phyloP scores from a whole-genome alignment of 2,113 vertebrate genomes.

The Piaya cayana region DNA sequence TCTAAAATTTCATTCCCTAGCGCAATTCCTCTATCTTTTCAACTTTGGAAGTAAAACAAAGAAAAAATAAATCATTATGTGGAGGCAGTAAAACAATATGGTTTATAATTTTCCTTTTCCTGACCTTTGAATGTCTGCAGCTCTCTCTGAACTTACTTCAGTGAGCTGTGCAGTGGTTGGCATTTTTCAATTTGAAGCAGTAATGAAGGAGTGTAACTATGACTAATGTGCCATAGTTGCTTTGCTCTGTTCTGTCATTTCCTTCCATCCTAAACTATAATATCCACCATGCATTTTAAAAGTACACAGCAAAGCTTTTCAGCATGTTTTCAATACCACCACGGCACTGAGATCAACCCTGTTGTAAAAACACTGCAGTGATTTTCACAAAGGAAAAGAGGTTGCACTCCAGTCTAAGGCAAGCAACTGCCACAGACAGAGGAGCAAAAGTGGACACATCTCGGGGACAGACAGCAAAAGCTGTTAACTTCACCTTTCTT shows the following conservation, averaged over 20 bases:
- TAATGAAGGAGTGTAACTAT: conserved; percentile 64
- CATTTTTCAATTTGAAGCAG: conserved; percentile 72
- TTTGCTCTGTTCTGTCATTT: conserved; percentile 27
- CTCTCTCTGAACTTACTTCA: conserved; percentile 59
- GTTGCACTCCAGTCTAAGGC: not conserved
- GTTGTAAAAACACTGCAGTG: not conserved
- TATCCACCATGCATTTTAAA: not conserved
- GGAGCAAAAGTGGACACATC: not conserved
- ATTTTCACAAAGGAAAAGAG: not conserved
- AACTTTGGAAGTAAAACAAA: conserved; percentile 51
- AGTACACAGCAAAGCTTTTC: not conserved
- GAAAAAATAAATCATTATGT: conserved; percentile 56
- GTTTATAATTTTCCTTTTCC: conserved; percentile 64
- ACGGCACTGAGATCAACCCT: not conserved
- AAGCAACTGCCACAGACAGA: not conserved
- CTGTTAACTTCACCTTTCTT: not conserved
- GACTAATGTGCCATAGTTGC: conserved; percentile 31
- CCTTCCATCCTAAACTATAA: not conserved
- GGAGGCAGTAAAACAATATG: conserved; percentile 57
- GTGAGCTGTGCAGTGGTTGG: conserved; percentile 30
- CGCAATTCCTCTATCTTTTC: conserved; percentile 36
- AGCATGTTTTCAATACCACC: not conserved
- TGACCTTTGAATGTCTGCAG: conserved; percentile 59
- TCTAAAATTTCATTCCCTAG: conserved; percentile 51
- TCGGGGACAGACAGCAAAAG: not conserved